phyloP scores from a whole-genome alignment of 2,797 vertebrate species.

The Pangasius djambal region DNA sequence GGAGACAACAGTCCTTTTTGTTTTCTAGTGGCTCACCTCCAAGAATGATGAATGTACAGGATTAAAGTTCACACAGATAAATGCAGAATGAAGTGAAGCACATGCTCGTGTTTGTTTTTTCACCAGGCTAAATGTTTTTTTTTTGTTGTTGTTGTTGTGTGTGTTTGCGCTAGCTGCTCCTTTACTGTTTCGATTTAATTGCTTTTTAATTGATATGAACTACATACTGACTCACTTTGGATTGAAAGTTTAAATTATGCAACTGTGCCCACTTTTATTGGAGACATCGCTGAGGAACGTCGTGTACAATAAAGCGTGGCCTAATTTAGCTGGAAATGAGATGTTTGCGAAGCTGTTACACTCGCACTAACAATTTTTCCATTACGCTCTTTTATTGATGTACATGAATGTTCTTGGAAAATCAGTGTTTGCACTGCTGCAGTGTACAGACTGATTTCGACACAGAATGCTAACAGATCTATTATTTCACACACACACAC shows the following conservation, averaged over 20 bases:
- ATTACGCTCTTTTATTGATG: slow-evolving; percentile 24
- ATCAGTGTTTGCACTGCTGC: slow-evolving; percentile 15
- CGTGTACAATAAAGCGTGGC: neutral
- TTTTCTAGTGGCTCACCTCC: neutral
- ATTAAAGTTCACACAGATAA: neutral
- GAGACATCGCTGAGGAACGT: neutral
- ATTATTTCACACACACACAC: neutral
- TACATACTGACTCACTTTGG: slow-evolving; percentile 1
- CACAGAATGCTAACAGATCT: slow-evolving; percentile 7
- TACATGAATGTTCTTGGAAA: slow-evolving; percentile 1
- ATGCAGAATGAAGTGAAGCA: neutral
- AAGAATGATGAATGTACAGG: neutral
- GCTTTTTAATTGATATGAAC: slow-evolving; percentile 7
- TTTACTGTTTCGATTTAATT: neutral
- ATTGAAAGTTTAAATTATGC: neutral
- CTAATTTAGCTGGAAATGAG: slow-evolving; percentile 25
- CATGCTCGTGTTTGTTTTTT: neutral
- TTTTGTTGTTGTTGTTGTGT: no score
- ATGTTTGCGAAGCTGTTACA: slow-evolving; percentile 7
- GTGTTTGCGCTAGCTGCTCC: neutral
- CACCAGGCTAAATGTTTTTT: neutral
- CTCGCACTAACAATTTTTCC: slow-evolving; percentile 21
- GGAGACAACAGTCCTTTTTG: neutral
- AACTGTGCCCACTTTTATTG: neutral
- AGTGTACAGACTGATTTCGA: slow-evolving; percentile 14